These are phyloP conservation scores for Dicranocentrus wangi DNA, from an alignment of 2,888 invertebrate genomes.

Conservation along the genomic window DNA sequence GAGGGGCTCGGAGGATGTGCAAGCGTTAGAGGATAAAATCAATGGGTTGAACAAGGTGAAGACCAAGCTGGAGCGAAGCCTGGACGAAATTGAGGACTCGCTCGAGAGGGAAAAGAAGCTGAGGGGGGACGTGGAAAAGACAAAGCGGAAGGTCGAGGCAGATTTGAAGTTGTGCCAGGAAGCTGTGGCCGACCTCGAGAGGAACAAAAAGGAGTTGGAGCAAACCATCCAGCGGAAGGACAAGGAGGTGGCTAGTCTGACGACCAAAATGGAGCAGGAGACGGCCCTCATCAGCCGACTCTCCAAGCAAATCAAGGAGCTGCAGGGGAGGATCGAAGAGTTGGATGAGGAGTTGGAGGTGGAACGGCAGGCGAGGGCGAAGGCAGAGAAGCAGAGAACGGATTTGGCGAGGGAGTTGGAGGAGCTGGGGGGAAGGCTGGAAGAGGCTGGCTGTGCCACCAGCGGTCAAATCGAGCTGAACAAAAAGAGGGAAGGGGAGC, in stretches of 20 bases:
- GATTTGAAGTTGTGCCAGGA: conserved; percentile 99
- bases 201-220: conserved; percentile 98
- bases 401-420: conserved; percentile 97
- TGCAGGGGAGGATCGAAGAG: conserved; percentile 95
- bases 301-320: conserved; percentile 99
- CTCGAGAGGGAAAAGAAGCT: conserved; percentile 99
- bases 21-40: conserved; percentile 98
- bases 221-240: conserved; percentile 99
- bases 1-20: conserved; percentile 93
- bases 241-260: conserved; percentile 95
- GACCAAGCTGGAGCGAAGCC: conserved; percentile 97
- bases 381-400: conserved; percentile 97
- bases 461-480: conserved; percentile 93
- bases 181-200: conserved; percentile 96
- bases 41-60: conserved; percentile 99
- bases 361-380: conserved; percentile 87
- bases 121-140: conserved; percentile 97
- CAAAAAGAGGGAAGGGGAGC: conserved; percentile 99
- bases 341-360: conserved; percentile 99
- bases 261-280: conserved; percentile 98
- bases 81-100: conserved; percentile 98
- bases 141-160: conserved; percentile 98
- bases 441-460: conserved; percentile 99
- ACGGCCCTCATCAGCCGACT: conserved; percentile 96
- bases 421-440: conserved; percentile 84